Evolutionary conservation across 2,888 invertebrate species (phyloP), one percentile per base, ranked within the genome.

Genomic region (Cephus rjabovi): DNA sequence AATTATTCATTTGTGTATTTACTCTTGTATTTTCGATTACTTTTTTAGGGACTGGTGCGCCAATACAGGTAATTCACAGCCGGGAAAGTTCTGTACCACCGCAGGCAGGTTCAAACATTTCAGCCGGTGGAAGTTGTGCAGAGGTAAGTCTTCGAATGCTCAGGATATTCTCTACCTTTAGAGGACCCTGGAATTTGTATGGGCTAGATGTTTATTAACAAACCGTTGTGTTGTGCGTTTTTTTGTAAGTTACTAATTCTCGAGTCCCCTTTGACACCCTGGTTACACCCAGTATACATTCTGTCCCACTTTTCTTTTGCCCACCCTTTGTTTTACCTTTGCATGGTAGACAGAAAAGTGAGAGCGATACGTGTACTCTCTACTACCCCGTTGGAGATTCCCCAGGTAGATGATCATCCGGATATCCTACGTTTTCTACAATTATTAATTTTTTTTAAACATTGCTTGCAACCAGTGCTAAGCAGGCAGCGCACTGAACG

Each of bases 71-170:
- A 77, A 78, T 87, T 78, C 89, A 89, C 73, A 90, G 89, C 78
- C 88, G 90, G 73, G 91, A 91, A 83, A 87, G 87, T 82, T 90
- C 90, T 71, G 79, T 90, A 68, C 89, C 90, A 15, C 90, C 90
- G 30, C 78, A 82, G 31, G 87, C 88, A 82, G 56, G 56, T 23
- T 76, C 86, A 56, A 83, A 77, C 69, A 82, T 83, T 74, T 76
- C 85, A 31, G 75, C 83, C 40, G 83, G 80, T 74, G 73, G 80
- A 77, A 76, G 85, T 70, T 79, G 78, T 79, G 76, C 83, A 75
- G 90, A 91, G 84, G 90, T 90, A 83, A 85, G 81, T 85, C 77
- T 80, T 73, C 23, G 23, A 23, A 23, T 56, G 23, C 23, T 9
- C 56, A 23, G 23, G 56, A 56, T 23, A 23, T 31, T 12, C 15